These are phyloP conservation scores for Illadopsis cleaveri DNA, from an alignment of 2,113 vertebrate species.

Conservation along the genomic window DNA sequence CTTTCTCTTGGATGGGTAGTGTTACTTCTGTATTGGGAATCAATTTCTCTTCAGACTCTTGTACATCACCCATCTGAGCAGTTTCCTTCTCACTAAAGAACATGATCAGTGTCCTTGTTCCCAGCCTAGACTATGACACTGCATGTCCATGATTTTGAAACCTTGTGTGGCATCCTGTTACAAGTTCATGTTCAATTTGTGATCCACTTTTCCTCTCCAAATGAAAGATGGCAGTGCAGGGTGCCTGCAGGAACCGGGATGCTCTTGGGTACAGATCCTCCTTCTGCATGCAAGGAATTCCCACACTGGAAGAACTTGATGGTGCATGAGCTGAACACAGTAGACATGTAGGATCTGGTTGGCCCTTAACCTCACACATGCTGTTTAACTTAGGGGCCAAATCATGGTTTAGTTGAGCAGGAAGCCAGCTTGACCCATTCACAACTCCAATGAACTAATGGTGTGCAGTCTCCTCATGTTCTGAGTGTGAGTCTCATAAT, in stretches of 20 bases:
- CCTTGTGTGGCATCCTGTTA: background rate
- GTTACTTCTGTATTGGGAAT: background rate
- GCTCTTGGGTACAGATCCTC: background rate
- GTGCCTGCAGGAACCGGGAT: background rate
- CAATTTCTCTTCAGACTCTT: background rate
- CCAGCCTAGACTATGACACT: background rate
- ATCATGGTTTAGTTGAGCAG: background rate
- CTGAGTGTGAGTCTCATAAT: constrained; percentile 2
- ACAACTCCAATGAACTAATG: background rate
- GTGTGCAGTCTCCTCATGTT: background rate
- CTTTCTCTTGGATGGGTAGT: background rate
- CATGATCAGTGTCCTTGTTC: fast-evolving
- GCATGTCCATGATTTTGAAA: background rate
- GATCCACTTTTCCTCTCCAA: background rate
- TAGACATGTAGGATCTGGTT: fast-evolving
- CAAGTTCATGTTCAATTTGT: background rate
- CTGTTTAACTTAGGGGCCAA: background rate
- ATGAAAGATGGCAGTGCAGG: background rate
- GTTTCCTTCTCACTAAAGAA: background rate
- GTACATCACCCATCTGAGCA: background rate
- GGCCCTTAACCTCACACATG: background rate
- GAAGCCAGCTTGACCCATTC: constrained; percentile 7
- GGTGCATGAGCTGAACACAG: background rate
- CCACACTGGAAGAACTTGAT: background rate
- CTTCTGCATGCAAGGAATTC: background rate